Base-by-base conservation (phyloP, 2,888 invertebrate species). In the Zaprionus obscuricornis region DNA sequence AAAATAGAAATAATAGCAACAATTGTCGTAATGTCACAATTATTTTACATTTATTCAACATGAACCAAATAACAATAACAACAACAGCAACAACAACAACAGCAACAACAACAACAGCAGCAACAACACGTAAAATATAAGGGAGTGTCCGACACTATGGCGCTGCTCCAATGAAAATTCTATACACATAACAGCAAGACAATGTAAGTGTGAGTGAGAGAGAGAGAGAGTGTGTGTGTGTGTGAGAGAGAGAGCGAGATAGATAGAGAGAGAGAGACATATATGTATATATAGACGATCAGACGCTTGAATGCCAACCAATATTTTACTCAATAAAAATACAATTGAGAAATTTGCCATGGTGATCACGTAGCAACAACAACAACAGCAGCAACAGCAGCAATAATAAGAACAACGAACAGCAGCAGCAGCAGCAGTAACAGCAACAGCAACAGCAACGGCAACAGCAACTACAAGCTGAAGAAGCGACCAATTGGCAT, bases 271-370 rank as follows among this genome's bases (percentile, higher is more conserved):
- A 11, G 11, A 29, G 8, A 33, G 2, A 10, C 27, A 26, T 8
- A 52, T 6, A 40, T 1, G 31, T 0, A 33, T 8, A 36, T n/a
- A 50, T 37, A 46, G 34, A 20, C 27, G 67, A 60, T 72, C 72
- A 72, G 73, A 36, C 68, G 68, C 73, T 67, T 72, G 69, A 74
- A 71, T 51, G 56, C 62, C 75, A 81, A 39, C 77, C 77, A 72
- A 77, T 77, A 81, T 71, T 83, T 66, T 71, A 50, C 68, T 81
- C 84, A 79, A 81, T 83, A 85, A 83, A 83, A 78, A 68, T 66
- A 72, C 84, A 84, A 84, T 81, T 81, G 81, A 60, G 70, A 76
- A 76, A 76, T 87, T n/a, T 87, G 82, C 79, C 82, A 85, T 84
- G 76, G 50, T 66, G 82, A 84, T 87, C 85, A 85, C 85, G 85